Percentiles rank a stretch among this genome's conserved stretches.
Evolutionary conservation across 2,888 invertebrate species (phyloP).

Genomic region (Agonopterix arenella): DNA sequence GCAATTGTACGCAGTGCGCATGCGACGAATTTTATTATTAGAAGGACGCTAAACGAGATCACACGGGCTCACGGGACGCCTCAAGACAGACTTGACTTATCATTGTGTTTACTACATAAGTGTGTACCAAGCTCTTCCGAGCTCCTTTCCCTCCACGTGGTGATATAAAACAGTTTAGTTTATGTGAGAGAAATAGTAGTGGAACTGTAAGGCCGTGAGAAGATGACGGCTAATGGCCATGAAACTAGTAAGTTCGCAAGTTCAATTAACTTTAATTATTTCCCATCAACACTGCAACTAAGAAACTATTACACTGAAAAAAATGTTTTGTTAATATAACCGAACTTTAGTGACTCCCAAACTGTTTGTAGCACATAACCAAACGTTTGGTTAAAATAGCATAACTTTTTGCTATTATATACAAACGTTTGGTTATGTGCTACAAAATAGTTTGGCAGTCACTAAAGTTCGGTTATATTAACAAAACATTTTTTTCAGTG

Average conservation of each 20-base stretch:
- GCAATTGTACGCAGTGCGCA: conserved; percentile 65
- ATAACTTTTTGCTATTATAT: too few relatives aligned
- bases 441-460: too few relatives aligned
- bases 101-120: conserved; percentile 30
- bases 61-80: conserved; percentile 36
- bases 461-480: too few relatives aligned
- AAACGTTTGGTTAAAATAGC: too few relatives aligned
- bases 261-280: too few relatives aligned
- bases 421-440: too few relatives aligned
- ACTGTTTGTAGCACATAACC: too few relatives aligned
- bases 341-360: too few relatives aligned
- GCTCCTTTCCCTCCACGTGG: conserved; percentile 14
- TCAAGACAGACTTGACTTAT: conserved; percentile 23
- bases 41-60: conserved; percentile 46
- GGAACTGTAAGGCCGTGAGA: conserved; percentile 11
- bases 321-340: too few relatives aligned
- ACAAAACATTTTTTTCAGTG: too few relatives aligned
- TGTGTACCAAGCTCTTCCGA: conserved; percentile 20
- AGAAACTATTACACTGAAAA: too few relatives aligned
- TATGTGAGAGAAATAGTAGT: conserved; percentile 18
- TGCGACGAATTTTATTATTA: conserved; percentile 63
- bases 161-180: conserved; percentile 15
- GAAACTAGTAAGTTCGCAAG: conserved; percentile 28
- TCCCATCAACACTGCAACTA: too few relatives aligned
- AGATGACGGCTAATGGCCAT: conserved; percentile 30